Base-by-base conservation (phyloP, 2,113 vertebrate genomes). In the Alosa alosa region DNA sequence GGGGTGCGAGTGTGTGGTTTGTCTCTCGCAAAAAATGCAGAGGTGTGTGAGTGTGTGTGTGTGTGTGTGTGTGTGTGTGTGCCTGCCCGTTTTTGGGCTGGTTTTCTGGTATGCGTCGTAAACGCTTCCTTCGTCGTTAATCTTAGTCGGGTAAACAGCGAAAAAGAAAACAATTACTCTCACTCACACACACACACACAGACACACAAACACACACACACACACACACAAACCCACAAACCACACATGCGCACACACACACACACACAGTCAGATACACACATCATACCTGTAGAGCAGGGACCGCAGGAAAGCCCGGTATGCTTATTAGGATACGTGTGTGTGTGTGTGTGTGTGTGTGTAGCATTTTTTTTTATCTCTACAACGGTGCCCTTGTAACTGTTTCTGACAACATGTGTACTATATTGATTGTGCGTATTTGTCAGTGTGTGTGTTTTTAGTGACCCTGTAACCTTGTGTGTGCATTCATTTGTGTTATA, bases 61-160 rank as follows among this genome's bases (percentile, higher is more conserved):
- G 83, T 82, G 52, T 68, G 15, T 46, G 22, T 84, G 39, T 44
- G 83, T 39, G 57, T 45, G 83, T 39, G 44, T 64, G 83, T 11
- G 64, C 64, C 13, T 72, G 64, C 25, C 55, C 15, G 83, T 85
- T 87, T 87, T 88, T 68, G n/a, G 81, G 55, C 86, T 89, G 91
- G 89, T 93, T 90, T 92, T 91, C 90, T 93, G 89, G 88, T 90
- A 91, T 93, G 94, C 89, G 84, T 89, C 86, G 89, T 83, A 45
- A 92, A 89, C 82, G 84, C 82, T 88, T 93, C 81, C 89, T 88
- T 86, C 81, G 44, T 91, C 82, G 81, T 90, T 86, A 88, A 89
- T 91, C 84, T 87, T 91, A 85, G 88, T 90, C 88, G 4, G 85
- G 68, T 31, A 88, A 91, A 88, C 83, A 81, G 55, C 83, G 86